Evolutionary conservation across 2,113 vertebrate species (phyloP), one percentile per base, ranked within the genome.

Genomic region (Limanda limanda): DNA sequence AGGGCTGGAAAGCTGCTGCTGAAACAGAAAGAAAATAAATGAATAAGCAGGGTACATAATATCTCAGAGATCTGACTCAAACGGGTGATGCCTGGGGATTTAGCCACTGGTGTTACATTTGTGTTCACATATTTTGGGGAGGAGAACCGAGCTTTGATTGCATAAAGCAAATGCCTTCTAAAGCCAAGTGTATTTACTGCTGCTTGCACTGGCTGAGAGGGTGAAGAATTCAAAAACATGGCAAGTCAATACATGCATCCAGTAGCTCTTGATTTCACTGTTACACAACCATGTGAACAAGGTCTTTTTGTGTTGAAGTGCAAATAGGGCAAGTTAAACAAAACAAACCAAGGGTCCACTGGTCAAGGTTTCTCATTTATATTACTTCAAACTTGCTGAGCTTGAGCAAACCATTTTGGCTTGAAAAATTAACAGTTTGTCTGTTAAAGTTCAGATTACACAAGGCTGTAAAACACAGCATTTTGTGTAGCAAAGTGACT

Each of bases 1-100:
- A 37, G 56, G 78, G 75, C 82, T 93, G 93, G 83, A 76, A 91
- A 59, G 68, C 85, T 78, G 59, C 78, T 91, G 77, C 37, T 47
- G 15, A 40, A 67, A 76, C 8, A 63, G 14, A 68, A 0, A 42
- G 20, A 37, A 0, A 4, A 10, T 1, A 47, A 58, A 59, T 27
- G 3, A 62, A 59, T 18, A 12, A 25, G 56, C 11, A 68, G 20
- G 4, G 17, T 31, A 76, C 37, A 25, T 1, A 31, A 31, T 52
- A n/a, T 18, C 24, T 13, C 10, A 27, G 1, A 23, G 1, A 55
- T 2, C 40, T 35, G 23, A 24, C 51, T 42, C 17, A 15, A 17
- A 11, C 3, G 9, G 4, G 13, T 21, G 4, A 14, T 55, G 17
- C 0, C 48, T 7, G 15, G n/a, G 7, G 21, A 21, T 18, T 20